These are phyloP conservation scores for Drosophila setifemur DNA, from an alignment of 1,140 invertebrate species.

Conservation along the genomic window DNA sequence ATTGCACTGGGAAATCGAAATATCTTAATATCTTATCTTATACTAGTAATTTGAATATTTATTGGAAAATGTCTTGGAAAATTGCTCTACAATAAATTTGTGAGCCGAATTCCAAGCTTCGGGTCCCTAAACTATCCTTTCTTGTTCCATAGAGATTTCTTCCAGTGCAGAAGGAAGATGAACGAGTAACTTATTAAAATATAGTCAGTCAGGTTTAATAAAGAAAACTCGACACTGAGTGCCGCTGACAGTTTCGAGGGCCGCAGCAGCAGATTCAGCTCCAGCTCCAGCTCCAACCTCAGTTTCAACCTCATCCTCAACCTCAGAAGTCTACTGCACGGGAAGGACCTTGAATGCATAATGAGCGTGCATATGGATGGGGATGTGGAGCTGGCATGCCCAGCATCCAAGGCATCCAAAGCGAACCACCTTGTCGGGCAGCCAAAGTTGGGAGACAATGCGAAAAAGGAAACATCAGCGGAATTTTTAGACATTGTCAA, in stretches of 20 bases:
- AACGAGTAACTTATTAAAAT: conserved; percentile 53
- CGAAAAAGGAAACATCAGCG: conserved; percentile 65
- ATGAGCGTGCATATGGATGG: conserved; percentile 43
- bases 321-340: no score
- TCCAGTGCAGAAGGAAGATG: conserved; percentile 13
- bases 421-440: conserved; percentile 27
- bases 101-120: no score
- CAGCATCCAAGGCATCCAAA: conserved; percentile 5
- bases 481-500: conserved; percentile 78
- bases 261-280: background rate
- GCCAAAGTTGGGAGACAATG: conserved; percentile 51
- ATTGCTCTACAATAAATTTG: no score
- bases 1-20: no score
- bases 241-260: conserved; percentile 68
- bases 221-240: conserved; percentile 64
- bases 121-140: no score
- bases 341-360: conserved; percentile 81
- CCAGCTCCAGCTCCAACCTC: background rate
- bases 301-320: conserved; percentile 54
- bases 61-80: no score
- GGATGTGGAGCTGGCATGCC: background rate
- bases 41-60: no score
- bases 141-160: background rate
- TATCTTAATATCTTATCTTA: no score
- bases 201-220: conserved; percentile 77